Conservation (phyloP, 2,113 vertebrate genomes). For the Nanorana parkeri region DNA sequence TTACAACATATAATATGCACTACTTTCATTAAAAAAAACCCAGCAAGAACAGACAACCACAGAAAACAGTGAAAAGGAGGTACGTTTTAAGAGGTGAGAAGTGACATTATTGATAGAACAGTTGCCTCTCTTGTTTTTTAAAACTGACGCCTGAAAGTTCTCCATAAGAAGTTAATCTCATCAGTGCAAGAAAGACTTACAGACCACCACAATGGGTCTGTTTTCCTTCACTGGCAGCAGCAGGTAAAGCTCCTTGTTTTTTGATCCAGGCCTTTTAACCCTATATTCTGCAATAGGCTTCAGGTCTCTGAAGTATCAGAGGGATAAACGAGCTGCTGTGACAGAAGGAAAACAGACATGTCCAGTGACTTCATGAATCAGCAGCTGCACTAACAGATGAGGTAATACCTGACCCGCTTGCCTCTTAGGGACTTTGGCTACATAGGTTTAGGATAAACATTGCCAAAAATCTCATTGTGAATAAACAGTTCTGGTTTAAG, state of each 20-base stretch:
- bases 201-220: slow-evolving; percentile 48
- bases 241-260: slow-evolving; percentile 49
- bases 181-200: slow-evolving; percentile 44
- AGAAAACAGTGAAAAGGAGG: neutral
- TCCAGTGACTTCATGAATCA: slow-evolving; percentile 56
- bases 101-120: slow-evolving; percentile 23
- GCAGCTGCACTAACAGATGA: slow-evolving; percentile 57
- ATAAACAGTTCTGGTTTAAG: slow-evolving; percentile 44
- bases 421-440: slow-evolving; percentile 39
- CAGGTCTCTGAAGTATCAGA: slow-evolving; percentile 30
- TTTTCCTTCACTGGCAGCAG: slow-evolving; percentile 54
- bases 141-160: slow-evolving; percentile 18
- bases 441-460: slow-evolving; percentile 12
- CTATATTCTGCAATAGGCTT: slow-evolving; percentile 19
- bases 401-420: slow-evolving; percentile 46
- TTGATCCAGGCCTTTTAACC: slow-evolving; percentile 46
- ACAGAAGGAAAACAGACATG: slow-evolving; percentile 56
- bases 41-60: neutral
- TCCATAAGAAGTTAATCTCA: slow-evolving; percentile 54
- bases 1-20: too few species aligned
- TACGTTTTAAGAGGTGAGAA: slow-evolving; percentile 19
- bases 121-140: slow-evolving; percentile 35
- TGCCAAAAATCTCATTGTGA: slow-evolving; percentile 8
- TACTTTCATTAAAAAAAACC: too few species aligned
- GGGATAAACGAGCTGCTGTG: slow-evolving; percentile 55